Percentiles rank a stretch among this genome's conserved stretches.
phyloP scores from a whole-genome alignment of 2,113 vertebrate genomes.

The Eidolon helvum region DNA sequence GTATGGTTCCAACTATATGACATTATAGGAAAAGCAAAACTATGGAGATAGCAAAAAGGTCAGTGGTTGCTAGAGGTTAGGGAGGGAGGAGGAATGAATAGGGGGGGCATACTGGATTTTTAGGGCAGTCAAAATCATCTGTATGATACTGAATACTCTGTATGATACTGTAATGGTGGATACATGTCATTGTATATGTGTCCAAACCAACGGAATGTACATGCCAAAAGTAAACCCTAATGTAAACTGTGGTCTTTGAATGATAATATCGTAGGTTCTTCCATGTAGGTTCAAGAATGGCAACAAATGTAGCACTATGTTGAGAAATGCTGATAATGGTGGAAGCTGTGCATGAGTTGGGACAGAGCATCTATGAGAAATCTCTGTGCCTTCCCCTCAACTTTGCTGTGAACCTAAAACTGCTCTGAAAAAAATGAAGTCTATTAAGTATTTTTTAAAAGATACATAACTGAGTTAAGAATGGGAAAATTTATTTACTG shows the following conservation, averaged over 20 bases:
- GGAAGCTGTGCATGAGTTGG: too few relatives aligned
- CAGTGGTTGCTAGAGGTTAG: not conserved
- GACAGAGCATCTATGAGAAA: not conserved
- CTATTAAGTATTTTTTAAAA: not conserved
- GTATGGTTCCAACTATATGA: not conserved
- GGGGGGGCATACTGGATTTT: not conserved
- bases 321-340: not conserved
- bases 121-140: not conserved
- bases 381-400: not conserved
- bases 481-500: not conserved
- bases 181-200: not conserved
- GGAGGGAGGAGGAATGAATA: not conserved
- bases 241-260: not conserved
- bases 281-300: not conserved
- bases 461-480: not conserved
- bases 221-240: not conserved
- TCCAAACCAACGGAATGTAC: not conserved
- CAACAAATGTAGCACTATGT: not conserved
- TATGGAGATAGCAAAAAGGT: not conserved
- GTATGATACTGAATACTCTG: not conserved
- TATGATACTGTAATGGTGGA: not conserved
- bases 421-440: not conserved
- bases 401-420: not conserved
- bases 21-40: not conserved
- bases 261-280: not conserved